Evolutionary conservation across 2,888 invertebrate species (phyloP).

Genomic region (Antitype chi): DNA sequence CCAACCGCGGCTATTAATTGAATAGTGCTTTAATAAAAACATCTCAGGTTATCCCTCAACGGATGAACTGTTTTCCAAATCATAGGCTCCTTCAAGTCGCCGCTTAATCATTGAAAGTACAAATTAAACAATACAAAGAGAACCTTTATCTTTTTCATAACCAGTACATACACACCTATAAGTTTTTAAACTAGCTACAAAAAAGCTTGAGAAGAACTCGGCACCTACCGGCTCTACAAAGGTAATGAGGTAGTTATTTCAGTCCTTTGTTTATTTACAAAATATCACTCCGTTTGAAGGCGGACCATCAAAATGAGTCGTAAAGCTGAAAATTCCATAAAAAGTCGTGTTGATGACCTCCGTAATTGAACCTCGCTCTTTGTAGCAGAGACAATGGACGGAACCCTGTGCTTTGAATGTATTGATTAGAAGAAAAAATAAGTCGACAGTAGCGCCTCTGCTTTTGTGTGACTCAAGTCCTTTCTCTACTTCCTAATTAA

Average conservation of each 20-base stretch:
- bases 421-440: conserved; percentile 81
- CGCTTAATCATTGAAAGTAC: conserved; percentile 59
- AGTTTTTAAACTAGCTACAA: conserved; percentile 77
- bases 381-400: conserved; percentile 89
- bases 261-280: conserved; percentile 90
- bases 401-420: conserved; percentile 80
- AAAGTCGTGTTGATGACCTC: conserved; percentile 90
- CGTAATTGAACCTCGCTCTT: conserved; percentile 87
- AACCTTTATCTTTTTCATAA: conserved; percentile 66
- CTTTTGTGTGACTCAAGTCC: conserved; percentile 43
- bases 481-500: conserved; percentile 51
- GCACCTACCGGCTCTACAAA: conserved; percentile 88
- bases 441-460: conserved; percentile 55
- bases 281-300: conserved; percentile 91
- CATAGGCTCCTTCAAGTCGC: conserved; percentile 35
- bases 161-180: conserved; percentile 70
- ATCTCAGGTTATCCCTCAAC: conserved; percentile 19
- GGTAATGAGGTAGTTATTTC: conserved; percentile 90
- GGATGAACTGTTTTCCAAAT: conserved; percentile 23
- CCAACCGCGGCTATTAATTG: too few relatives aligned
- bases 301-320: conserved; percentile 90
- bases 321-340: conserved; percentile 90
- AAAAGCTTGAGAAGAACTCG: conserved; percentile 78
- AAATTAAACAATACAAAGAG: conserved; percentile 62
- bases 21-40: conserved; percentile 25